Conservation (phyloP, 2,113 vertebrate genomes). For the Rafetus swinhoei region DNA sequence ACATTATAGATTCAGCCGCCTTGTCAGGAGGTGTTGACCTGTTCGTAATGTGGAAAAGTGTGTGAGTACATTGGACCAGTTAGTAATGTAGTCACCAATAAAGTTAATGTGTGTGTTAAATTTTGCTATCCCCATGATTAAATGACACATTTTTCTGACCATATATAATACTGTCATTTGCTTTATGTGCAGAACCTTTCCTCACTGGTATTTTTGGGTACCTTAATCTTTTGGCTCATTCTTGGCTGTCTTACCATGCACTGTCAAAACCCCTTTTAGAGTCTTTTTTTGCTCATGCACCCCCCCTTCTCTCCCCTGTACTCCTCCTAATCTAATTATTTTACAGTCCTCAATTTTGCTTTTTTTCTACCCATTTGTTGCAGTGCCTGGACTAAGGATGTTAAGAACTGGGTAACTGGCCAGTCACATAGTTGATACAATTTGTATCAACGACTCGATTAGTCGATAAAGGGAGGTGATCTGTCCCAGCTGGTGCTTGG, state of each 20-base stretch:
- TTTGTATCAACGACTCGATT: no score
- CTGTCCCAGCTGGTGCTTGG: no score
- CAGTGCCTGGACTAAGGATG: not conserved
- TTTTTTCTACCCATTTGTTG: accelerated
- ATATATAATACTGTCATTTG: not conserved
- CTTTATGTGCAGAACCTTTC: not conserved
- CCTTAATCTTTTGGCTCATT: not conserved
- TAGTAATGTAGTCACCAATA: not conserved
- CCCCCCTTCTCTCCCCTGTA: no score
- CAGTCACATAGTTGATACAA: no score
- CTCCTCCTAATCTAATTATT: accelerated
- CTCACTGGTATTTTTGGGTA: not conserved
- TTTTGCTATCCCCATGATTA: accelerated
- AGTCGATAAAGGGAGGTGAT: no score
- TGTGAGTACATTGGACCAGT: not conserved
- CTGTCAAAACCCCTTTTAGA: accelerated
- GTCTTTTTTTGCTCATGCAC: not conserved
- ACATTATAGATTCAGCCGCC: accelerated
- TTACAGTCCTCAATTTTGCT: not conserved
- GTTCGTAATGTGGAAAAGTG: not conserved
- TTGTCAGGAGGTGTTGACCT: not conserved
- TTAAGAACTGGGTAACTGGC: no score
- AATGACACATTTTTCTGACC: accelerated
- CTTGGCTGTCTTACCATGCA: accelerated
- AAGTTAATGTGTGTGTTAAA: not conserved